Base-by-base conservation (phyloP, 2,113 vertebrate species). In the Sinocyclocheilus anshuiensis region DNA sequence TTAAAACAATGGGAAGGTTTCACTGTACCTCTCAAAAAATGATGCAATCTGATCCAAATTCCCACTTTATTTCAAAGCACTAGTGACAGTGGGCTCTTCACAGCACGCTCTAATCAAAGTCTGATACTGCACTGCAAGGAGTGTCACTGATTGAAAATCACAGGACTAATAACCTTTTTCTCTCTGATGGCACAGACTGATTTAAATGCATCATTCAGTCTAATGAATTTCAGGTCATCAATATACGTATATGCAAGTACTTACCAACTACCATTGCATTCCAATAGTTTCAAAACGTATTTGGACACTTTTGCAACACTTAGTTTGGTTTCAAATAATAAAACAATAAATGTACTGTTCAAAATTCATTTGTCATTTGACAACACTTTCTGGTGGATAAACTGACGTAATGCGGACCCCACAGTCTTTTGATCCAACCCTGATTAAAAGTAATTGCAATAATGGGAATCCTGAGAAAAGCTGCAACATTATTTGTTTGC, bases 101-200 rank as follows among this genome's bases (percentile, higher is more conserved):
- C 81, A 83, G 11, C 24, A 71, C 6, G 45, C n/a, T 71, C 65
- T 22, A 71, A 83, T 83, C 48, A 71, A 71, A 83, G 15, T 33
- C 65, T 83, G 63, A 83, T 67, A 42, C 76, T 55, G 45, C 65
- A n/a, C 61, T 45, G 24, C 42, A 50, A 83, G 65, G 48, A 69
- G 24, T 50, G 65, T 83, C 24, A 36, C 81, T 83, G 81, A 83
- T 71, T 83, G 26, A 71, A 71, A 71, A 71, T 71, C 42, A 82
- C 16, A 81, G 10, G 2, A 33, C 26, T 82, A 82, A 82, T 53
- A 69, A 69, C 24, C 42, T 20, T 67, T 53, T 71, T 71, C 15
- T 22, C 20, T 55, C 65, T 55, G 63, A 83, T 36, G 59, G 57
- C 29, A 39, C 53, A 59, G 29, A 39, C n/a, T 59, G 18, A 22